Percentiles rank a stretch among this genome's conserved stretches.
Evolutionary conservation across 2,113 vertebrate genomes (phyloP).

Genomic region (Callaeas wilsoni): DNA sequence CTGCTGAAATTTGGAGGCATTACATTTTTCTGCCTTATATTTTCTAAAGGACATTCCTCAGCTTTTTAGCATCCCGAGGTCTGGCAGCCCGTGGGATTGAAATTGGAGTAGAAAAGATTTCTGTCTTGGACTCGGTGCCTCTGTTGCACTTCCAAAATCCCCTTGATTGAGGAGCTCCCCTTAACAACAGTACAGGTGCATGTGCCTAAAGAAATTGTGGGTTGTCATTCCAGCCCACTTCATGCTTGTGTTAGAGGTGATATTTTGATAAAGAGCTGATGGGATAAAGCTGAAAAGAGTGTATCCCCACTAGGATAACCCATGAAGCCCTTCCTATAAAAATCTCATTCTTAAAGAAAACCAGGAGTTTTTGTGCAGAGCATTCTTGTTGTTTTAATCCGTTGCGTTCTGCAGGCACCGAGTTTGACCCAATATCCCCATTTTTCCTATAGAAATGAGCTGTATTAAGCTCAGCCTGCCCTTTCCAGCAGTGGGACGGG

Average conservation of each 20-base stretch:
- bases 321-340: rapidly evolving
- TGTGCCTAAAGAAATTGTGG: rapidly evolving
- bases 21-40: not conserved
- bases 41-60: not conserved
- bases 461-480: not conserved
- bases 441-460: not conserved
- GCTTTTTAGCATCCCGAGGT: not conserved
- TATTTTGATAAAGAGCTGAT: not conserved
- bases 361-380: not conserved
- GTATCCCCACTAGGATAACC: not conserved
- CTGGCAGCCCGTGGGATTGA: not conserved
- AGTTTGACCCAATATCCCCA: not conserved
- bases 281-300: not conserved
- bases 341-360: rapidly evolving
- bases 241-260: not conserved
- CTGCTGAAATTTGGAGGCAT: not conserved
- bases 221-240: not conserved
- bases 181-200: not conserved
- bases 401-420: not conserved
- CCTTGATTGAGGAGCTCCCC: not conserved
- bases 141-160: not conserved
- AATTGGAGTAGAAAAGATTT: not conserved
- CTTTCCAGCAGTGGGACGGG: not conserved
- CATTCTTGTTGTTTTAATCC: not conserved
- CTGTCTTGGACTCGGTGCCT: rapidly evolving